phyloP scores from a whole-genome alignment of 1,140 invertebrate genomes.

The Cylas formicarius region DNA sequence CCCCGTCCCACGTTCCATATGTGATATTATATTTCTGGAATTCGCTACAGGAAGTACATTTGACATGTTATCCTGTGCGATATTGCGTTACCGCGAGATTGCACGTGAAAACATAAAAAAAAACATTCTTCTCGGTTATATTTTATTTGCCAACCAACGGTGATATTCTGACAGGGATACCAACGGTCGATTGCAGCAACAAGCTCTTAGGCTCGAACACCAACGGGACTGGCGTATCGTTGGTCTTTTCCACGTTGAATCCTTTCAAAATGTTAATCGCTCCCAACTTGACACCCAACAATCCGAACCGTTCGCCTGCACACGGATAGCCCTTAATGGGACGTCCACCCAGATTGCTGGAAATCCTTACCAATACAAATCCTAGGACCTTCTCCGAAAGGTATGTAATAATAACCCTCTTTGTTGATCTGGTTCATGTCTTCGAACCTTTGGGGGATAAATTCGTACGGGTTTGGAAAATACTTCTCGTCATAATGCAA shows the following conservation, averaged over 20 bases:
- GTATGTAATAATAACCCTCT: constrained; percentile 46
- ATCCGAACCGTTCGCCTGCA: constrained; percentile 21
- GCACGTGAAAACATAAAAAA: no score
- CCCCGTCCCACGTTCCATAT: no score
- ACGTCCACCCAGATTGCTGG: no score
- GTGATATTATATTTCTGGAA: no score
- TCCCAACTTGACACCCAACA: constrained; percentile 14
- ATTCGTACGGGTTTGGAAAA: constrained; percentile 51
- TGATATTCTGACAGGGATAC: no score
- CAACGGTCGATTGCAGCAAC: constrained; percentile 18
- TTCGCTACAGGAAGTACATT: no score
- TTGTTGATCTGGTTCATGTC: constrained; percentile 38
- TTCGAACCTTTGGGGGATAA: constrained; percentile 48
- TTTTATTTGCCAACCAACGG: no score
- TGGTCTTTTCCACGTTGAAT: constrained; percentile 13
- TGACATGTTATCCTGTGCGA: no score
- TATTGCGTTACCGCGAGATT: no score
- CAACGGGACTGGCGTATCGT: constrained; percentile 17
- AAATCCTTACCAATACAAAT: constrained; percentile 54
- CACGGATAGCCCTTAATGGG: background rate
- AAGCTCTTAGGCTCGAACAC: constrained; percentile 18
- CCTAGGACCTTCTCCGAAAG: constrained; percentile 54
- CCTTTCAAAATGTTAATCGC: constrained; percentile 15
- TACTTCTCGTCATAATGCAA: constrained; percentile 44
- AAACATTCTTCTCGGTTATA: no score